Evolutionary conservation across 2,888 invertebrate species (phyloP), one percentile per base, ranked within the genome.

Genomic region (Leucozona laternaria): DNA sequence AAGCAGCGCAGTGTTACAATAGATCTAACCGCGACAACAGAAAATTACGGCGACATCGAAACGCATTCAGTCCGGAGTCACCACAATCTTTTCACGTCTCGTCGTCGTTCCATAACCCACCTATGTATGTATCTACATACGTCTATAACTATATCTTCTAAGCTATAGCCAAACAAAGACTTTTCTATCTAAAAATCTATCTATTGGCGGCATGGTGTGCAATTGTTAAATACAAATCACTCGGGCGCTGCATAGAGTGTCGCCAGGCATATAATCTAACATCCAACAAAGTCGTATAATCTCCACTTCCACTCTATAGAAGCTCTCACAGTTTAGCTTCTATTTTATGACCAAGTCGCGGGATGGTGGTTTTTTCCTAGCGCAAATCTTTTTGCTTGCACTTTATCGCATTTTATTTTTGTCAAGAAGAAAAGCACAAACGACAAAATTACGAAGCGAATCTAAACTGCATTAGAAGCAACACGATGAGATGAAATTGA

Each of bases 211-310:
- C 70, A 22, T 55, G 15, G 58, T 20, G 43, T 68, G 68, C 66
- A 66, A 58, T 77, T 81, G 81, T 81, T 73, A 86, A 86, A 82
- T 25, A 86, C 86, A 80, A 85, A 85, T 85, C 77, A 78, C 81
- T 85, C 76, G 43, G 73, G 72, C 73, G 62, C 72, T 85, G 45
- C 55, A 77, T 15, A 53, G 80, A 80, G 80, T 81, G 85, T 85
- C 85, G 85, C 80, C 85, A 80, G 77, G 58, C 83, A 85, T 70
- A 84, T 80, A 77, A 72, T 80, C 73, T 76, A 31, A 64, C 43
- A 64, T 66, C 66, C 48, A 66, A 34, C 66, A 66, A 81, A 73
- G 57, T 81, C 68, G 68, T 70, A 28, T 28, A 79, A 71, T 79
- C 70, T 68, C 37, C 31, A 45, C 17, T 31, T n/a, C n/a, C n/a